These are phyloP conservation scores for Meteorus cinctellus DNA, from an alignment of 2,888 invertebrate genomes.

Conservation along the genomic window DNA sequence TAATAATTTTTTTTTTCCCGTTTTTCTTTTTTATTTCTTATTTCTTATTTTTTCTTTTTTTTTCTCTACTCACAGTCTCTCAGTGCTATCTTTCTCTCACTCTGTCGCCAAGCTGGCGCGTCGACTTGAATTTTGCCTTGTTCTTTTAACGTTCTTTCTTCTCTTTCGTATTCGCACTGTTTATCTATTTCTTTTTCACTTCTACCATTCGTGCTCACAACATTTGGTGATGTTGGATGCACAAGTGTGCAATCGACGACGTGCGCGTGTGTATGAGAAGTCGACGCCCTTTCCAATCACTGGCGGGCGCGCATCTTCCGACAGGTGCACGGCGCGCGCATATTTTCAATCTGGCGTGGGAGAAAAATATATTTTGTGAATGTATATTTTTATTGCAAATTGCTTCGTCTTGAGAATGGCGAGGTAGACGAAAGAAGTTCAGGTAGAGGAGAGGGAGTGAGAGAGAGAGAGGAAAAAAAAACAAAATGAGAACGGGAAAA, in stretches of 20 bases:
- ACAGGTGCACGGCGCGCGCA: slow-evolving; percentile 36
- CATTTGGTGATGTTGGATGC: slow-evolving; percentile 8
- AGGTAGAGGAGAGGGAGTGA: too few relatives aligned
- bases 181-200: not conserved
- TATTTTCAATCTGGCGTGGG: slow-evolving; percentile 23
- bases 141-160: slow-evolving; percentile 25
- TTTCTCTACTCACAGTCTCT: slow-evolving; percentile 16
- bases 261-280: slow-evolving; percentile 32
- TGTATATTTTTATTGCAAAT: slow-evolving; percentile 25
- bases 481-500: too few relatives aligned
- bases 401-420: not conserved
- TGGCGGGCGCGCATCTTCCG: slow-evolving; percentile 33
- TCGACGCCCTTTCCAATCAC: slow-evolving; percentile 49
- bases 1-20: slow-evolving; percentile 37
- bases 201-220: slow-evolving; percentile 9
- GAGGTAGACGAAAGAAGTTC: too few relatives aligned
- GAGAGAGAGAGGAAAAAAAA: too few relatives aligned
- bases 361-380: slow-evolving; percentile 28
- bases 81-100: not conserved
- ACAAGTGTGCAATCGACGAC: slow-evolving; percentile 8
- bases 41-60: slow-evolving; percentile 3
- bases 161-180: not conserved
- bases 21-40: too few relatives aligned
- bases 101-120: slow-evolving; percentile 16
- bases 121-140: slow-evolving; percentile 11